These are phyloP conservation scores for Adrianichthys oophorus DNA, from an alignment of 2,797 vertebrate species.

Conservation along the genomic window DNA sequence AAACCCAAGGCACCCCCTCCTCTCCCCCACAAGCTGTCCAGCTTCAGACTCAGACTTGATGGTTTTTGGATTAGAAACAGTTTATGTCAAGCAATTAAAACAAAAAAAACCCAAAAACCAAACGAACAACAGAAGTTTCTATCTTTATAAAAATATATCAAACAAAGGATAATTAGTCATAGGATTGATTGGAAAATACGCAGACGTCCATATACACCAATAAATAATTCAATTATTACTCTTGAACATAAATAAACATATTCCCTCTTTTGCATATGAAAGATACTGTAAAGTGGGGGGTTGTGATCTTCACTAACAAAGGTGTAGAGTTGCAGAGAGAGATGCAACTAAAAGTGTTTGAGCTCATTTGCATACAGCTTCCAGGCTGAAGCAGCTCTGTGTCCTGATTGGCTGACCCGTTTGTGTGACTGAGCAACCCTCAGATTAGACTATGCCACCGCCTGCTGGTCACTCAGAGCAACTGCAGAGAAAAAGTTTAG, in stretches of 20 bases:
- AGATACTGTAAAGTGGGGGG: background rate
- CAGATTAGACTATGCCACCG: conserved; percentile 40
- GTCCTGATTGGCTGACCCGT: conserved; percentile 45
- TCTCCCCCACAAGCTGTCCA: too few species aligned
- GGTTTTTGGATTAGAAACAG: too few species aligned
- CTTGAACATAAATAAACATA: too few species aligned
- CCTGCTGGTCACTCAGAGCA: conserved; percentile 31
- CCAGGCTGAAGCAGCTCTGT: conserved; percentile 38
- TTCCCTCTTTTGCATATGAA: too few species aligned
- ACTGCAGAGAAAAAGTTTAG: conserved; percentile 6
- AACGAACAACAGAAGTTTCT: background rate
- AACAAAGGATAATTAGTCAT: too few species aligned
- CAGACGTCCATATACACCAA: too few species aligned
- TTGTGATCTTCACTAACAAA: conserved; percentile 24
- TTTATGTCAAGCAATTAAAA: too few species aligned
- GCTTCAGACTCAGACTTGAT: too few species aligned
- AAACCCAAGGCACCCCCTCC: background rate
- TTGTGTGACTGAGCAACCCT: conserved; percentile 16
- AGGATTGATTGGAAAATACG: too few species aligned
- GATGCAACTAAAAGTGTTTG: conserved; percentile 40
- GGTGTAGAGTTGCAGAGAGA: conserved; percentile 4
- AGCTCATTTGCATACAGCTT: conserved; percentile 58
- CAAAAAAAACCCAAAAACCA: too few species aligned
- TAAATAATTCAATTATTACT: too few species aligned
- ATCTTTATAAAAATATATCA: too few species aligned